These are phyloP conservation scores for Huso huso DNA, from an alignment of 2,797 vertebrate species.

Conservation along the genomic window DNA sequence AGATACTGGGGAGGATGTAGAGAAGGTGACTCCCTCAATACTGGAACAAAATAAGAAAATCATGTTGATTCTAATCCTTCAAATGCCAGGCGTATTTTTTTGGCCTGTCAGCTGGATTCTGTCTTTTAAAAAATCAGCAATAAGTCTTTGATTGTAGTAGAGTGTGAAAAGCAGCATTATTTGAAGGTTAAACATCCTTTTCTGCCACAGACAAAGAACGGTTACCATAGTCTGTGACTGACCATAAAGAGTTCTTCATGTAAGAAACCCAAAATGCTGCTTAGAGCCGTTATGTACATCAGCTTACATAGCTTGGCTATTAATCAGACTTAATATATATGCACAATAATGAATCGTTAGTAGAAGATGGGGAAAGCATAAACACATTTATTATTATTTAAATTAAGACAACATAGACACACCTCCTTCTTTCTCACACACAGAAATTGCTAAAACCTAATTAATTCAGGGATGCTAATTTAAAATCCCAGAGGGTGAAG, in stretches of 20 bases:
- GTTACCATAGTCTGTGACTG: too few species aligned
- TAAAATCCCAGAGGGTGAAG: constrained; percentile 3
- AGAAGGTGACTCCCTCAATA: constrained; percentile 4
- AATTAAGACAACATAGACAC: background rate
- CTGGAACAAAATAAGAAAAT: background rate
- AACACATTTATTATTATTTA: constrained; percentile 5
- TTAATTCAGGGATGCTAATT: constrained; percentile 8
- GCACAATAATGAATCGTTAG: background rate
- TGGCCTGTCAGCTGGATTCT: too few species aligned
- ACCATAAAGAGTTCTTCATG: too few species aligned
- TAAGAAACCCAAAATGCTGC: too few species aligned
- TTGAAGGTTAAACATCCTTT: too few species aligned
- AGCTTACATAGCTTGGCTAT: background rate
- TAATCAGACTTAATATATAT: constrained; percentile 1
- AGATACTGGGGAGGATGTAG: background rate
- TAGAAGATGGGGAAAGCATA: constrained; percentile 1
- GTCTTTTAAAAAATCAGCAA: too few species aligned
- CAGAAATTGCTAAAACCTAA: background rate
- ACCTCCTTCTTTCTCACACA: background rate
- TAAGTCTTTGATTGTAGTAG: too few species aligned
- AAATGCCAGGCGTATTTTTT: too few species aligned
- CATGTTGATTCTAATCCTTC: background rate
- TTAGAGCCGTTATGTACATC: too few species aligned
- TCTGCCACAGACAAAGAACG: too few species aligned
- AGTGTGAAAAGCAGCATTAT: too few species aligned